These are phyloP conservation scores for Python bivittatus DNA, from an alignment of 2,113 vertebrate genomes.

Conservation along the genomic window DNA sequence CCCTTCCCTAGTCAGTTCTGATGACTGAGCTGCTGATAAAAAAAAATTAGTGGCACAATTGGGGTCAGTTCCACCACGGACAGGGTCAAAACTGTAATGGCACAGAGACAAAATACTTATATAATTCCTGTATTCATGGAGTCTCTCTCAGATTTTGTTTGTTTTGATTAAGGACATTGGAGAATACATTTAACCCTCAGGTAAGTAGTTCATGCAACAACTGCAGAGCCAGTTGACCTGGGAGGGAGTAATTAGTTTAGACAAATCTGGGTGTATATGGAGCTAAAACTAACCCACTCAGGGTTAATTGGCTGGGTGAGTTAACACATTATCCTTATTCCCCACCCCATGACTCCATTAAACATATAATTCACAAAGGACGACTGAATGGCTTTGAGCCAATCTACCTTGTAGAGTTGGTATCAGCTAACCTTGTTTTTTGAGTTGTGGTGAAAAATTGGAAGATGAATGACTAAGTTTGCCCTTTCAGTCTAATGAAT, in stretches of 20 bases:
- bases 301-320: not conserved
- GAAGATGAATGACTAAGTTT: not conserved
- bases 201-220: not conserved
- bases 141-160: not conserved
- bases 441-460: not conserved
- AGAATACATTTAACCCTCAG: not conserved
- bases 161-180: not conserved
- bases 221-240: not conserved
- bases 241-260: not conserved
- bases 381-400: not conserved
- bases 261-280: not conserved
- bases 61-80: not conserved
- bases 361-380: not conserved
- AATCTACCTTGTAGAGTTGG: not conserved
- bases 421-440: not conserved
- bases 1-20: too few species aligned
- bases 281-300: not conserved
- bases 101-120: not conserved
- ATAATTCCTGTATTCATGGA: not conserved
- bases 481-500: not conserved
- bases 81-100: not conserved
- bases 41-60: not conserved
- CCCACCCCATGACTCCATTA: not conserved
- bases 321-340: not conserved
- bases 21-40: not conserved